Base-by-base conservation (phyloP, 2,888 invertebrate genomes). In the Hedya salicella region DNA sequence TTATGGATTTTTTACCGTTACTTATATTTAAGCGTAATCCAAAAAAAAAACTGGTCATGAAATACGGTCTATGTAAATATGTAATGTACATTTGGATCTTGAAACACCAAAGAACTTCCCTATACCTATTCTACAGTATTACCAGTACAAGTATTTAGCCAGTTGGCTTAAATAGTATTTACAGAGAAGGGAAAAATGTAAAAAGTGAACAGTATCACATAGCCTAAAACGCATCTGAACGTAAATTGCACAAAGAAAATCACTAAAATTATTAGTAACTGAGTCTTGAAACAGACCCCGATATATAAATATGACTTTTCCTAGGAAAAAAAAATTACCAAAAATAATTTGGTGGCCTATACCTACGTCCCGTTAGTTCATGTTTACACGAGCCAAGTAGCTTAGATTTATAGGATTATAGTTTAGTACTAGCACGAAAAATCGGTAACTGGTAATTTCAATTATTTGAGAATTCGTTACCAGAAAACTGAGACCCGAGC, bases 271-370 rank as follows among this genome's bases (percentile, higher is more conserved):
- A 67, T 50, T 65, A 65, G 21, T 71, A 75, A 72, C 73, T 56
- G 21, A 82, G 86, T 87, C 88, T 85, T 87, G 85, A 88, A 89
- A 88, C 88, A 87, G 88, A 88, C 88, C 75, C 72, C 75, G 79
- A 79, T 78, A 84, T 80, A 83, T 73, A 73, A 72, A 72, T 71
- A 73, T 74, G 78, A 84, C 81, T 85, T 87, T 85, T 85, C 84
- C 81, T 83, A 83, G 80, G 82, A 85, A 86, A 87, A 87, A 85
- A 79, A 78, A 78, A 75, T 74, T 74, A 75, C 83, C 82, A 82
- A 78, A 79, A 78, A 75, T 69, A 78, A 79, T 80, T 83, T 85
- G 82, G 83, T 81, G 69, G 75, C 77, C 79, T 59, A 49, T 16
- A 62, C 25, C 52, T 62, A 52, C n/a, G 30, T 13, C 11, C 21